phyloP scores from a whole-genome alignment of 2,888 invertebrate genomes.

The Erynnis tages region DNA sequence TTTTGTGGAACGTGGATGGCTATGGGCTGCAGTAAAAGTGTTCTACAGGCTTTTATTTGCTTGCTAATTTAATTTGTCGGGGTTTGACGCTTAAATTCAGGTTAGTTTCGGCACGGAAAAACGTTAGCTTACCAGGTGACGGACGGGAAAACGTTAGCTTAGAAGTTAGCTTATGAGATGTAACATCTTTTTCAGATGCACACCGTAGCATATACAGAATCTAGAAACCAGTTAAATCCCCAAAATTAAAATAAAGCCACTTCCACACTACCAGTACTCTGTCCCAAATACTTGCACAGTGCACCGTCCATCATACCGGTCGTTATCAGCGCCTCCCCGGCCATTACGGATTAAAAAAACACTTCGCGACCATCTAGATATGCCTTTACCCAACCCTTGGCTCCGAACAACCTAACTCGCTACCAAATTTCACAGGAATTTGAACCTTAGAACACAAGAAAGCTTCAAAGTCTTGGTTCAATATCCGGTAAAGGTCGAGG shows the following conservation, averaged over 20 bases:
- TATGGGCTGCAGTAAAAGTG: too few relatives aligned
- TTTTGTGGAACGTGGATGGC: too few relatives aligned
- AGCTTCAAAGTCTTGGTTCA: slow-evolving; percentile 31
- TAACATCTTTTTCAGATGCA: too few relatives aligned
- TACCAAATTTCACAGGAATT: slow-evolving; percentile 27
- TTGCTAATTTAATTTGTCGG: too few relatives aligned
- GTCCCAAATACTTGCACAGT: slow-evolving; percentile 46
- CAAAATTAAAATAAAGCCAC: slow-evolving; percentile 28
- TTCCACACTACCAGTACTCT: slow-evolving; percentile 35
- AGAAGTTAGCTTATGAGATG: too few relatives aligned
- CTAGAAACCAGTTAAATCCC: too few relatives aligned
- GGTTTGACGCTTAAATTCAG: too few relatives aligned
- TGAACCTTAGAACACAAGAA: slow-evolving; percentile 26
- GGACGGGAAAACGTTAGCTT: too few relatives aligned
- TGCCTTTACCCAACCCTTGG: slow-evolving; percentile 29
- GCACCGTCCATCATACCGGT: slow-evolving; percentile 58
- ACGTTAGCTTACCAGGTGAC: too few relatives aligned
- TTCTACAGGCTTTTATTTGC: too few relatives aligned
- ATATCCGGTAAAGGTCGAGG: slow-evolving; percentile 32
- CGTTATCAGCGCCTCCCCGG: slow-evolving; percentile 58
- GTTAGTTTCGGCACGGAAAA: too few relatives aligned
- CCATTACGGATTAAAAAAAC: slow-evolving; percentile 75
- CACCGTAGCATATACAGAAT: too few relatives aligned
- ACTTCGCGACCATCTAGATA: slow-evolving; percentile 66
- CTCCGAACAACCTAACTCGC: slow-evolving; percentile 25